These are phyloP conservation scores for Anarrhichthys ocellatus DNA, from an alignment of 2,113 vertebrate species.

Conservation along the genomic window DNA sequence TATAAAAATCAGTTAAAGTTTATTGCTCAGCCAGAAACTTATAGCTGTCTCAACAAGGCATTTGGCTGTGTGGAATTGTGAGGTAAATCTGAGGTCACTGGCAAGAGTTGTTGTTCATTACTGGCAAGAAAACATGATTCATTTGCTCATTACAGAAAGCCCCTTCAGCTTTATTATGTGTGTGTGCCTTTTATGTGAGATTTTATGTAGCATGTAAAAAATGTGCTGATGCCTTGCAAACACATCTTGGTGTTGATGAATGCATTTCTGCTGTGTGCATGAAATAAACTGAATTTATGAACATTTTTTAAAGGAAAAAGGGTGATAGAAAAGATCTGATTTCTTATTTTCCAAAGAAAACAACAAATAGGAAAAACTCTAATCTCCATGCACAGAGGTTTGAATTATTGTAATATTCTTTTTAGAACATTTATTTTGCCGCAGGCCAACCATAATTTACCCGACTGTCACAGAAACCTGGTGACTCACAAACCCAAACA, in stretches of 20 bases:
- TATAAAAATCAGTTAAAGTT: slow-evolving; percentile 50
- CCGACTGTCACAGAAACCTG: background rate
- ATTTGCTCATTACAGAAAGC: slow-evolving; percentile 51
- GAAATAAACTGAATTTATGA: background rate
- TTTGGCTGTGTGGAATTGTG: slow-evolving; percentile 30
- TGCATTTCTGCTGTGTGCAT: background rate
- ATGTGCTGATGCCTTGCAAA: slow-evolving; percentile 30
- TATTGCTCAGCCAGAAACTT: slow-evolving; percentile 48
- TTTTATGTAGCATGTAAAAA: slow-evolving; percentile 40
- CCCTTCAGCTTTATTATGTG: slow-evolving; percentile 24
- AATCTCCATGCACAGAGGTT: background rate
- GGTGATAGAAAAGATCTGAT: background rate
- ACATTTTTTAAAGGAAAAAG: background rate
- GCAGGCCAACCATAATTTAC: background rate
- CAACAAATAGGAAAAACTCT: background rate
- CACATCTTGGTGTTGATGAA: slow-evolving; percentile 7
- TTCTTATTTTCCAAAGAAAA: background rate
- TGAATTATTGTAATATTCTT: background rate
- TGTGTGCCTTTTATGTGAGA: slow-evolving; percentile 22
- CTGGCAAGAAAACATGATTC: slow-evolving; percentile 48
- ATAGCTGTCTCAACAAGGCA: slow-evolving; percentile 43
- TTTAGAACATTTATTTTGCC: background rate
- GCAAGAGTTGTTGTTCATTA: slow-evolving; percentile 47
- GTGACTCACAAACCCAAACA: background rate
- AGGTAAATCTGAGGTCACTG: slow-evolving; percentile 60